Conservation (phyloP, 2,888 invertebrate genomes). For the Stictocephala bisonia region DNA sequence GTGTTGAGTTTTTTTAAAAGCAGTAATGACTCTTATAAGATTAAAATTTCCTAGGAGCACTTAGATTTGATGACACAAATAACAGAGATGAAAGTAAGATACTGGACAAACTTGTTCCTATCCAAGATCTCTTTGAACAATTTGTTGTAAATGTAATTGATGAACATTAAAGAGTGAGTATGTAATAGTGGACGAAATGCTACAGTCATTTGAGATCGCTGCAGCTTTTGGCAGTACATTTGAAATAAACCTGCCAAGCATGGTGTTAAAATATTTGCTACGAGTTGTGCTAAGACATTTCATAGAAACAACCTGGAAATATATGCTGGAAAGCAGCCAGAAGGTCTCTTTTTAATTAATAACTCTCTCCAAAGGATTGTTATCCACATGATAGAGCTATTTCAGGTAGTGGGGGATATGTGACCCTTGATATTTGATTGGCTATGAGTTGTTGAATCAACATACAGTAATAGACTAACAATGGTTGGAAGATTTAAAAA, state of each 20-base stretch:
- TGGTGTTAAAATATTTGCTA: slow-evolving; percentile 43
- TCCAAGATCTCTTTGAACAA: slow-evolving; percentile 40
- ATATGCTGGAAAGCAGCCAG: slow-evolving; percentile 36
- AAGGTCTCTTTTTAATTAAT: neutral
- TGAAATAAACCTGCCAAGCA: slow-evolving; percentile 45
- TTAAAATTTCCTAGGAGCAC: slow-evolving; percentile 21
- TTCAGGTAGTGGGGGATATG: slow-evolving; percentile 3
- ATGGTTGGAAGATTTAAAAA: too few relatives aligned
- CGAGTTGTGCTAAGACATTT: slow-evolving; percentile 27
- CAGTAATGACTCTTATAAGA: slow-evolving; percentile 1
- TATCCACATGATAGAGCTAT: slow-evolving; percentile 1
- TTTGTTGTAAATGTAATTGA: slow-evolving; percentile 28
- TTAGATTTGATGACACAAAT: slow-evolving; percentile 42
- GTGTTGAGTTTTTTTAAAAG: slow-evolving; percentile 10
- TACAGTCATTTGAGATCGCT: slow-evolving; percentile 45
- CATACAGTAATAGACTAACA: too few relatives aligned
- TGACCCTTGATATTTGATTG: slow-evolving; percentile 45
- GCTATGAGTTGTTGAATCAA: neutral
- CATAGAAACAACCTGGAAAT: slow-evolving; percentile 35
- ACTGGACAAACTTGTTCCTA: slow-evolving; percentile 42
- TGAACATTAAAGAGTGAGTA: slow-evolving; percentile 15
- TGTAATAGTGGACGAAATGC: slow-evolving; percentile 45
- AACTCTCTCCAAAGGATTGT: slow-evolving; percentile 20
- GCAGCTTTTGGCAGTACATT: slow-evolving; percentile 42
- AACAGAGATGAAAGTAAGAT: slow-evolving; percentile 25